Conservation (phyloP, 2,888 invertebrate genomes). For the Empis livida region DNA sequence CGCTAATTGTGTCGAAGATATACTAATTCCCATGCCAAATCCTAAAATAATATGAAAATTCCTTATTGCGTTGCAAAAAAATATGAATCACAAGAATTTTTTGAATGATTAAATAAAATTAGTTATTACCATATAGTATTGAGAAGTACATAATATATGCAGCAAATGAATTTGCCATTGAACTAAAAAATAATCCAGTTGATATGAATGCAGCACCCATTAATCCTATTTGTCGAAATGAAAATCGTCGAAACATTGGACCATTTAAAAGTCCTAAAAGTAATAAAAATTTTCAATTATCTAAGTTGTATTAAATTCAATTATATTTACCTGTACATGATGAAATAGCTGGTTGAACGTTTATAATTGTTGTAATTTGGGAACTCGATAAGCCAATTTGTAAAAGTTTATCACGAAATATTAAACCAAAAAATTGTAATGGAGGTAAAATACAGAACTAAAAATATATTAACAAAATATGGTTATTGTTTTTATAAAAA, state of each 20-base stretch:
- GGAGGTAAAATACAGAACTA: constrained; percentile 55
- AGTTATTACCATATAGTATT: constrained; percentile 46
- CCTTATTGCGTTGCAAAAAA: too few relatives aligned
- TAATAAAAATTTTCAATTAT: background rate
- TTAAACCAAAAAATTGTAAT: constrained; percentile 58
- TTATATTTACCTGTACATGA: constrained; percentile 50
- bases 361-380: constrained; percentile 56
- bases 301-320: too few relatives aligned
- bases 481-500: too few relatives aligned
- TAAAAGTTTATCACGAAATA: constrained; percentile 50
- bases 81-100: too few relatives aligned
- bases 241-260: constrained; percentile 52
- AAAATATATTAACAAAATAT: constrained; percentile 16
- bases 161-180: constrained; percentile 48
- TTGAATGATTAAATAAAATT: too few relatives aligned
- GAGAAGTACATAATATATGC: constrained; percentile 42
- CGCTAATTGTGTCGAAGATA: constrained; percentile 56
- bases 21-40: constrained; percentile 49
- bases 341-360: constrained; percentile 55
- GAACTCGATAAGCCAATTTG: constrained; percentile 48
- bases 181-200: constrained; percentile 45
- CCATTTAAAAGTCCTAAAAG: constrained; percentile 47
- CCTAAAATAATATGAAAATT: too few relatives aligned
- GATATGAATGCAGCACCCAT: constrained; percentile 47
- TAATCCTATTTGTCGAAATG: constrained; percentile 53